Conservation (phyloP, 2,113 vertebrate species). For the Scalopus aquaticus region DNA sequence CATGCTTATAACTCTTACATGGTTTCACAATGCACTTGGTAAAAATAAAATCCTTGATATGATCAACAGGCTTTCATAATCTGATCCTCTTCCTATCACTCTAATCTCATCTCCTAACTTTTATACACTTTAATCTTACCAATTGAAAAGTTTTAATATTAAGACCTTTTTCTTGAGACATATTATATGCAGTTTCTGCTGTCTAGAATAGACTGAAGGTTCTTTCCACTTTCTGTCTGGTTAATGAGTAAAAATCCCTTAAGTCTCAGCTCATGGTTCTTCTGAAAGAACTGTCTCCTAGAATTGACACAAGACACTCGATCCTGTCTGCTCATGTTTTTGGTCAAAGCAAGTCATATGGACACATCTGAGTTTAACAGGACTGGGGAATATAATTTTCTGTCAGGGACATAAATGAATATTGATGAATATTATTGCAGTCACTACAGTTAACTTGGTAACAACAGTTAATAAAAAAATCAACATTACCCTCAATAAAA, state of each 20-base stretch:
- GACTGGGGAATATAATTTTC: neutral
- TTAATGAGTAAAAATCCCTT: neutral
- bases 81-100: neutral
- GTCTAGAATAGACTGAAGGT: neutral
- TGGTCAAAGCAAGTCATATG: neutral
- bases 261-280: neutral
- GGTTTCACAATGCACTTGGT: neutral
- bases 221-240: neutral
- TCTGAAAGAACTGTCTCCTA: neutral
- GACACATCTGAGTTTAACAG: neutral
- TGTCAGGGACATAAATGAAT: neutral
- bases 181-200: neutral
- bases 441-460: constrained; percentile 10
- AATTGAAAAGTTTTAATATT: neutral
- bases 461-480: neutral
- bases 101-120: neutral
- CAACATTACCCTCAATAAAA: too few species aligned
- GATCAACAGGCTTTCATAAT: neutral
- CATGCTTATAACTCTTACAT: neutral
- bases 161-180: neutral
- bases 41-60: neutral
- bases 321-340: neutral
- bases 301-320: neutral
- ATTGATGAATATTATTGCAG: neutral
- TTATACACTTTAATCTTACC: neutral